Evolutionary conservation across 2,888 invertebrate species (phyloP).

Genomic region (Lycophotia porphyrea): DNA sequence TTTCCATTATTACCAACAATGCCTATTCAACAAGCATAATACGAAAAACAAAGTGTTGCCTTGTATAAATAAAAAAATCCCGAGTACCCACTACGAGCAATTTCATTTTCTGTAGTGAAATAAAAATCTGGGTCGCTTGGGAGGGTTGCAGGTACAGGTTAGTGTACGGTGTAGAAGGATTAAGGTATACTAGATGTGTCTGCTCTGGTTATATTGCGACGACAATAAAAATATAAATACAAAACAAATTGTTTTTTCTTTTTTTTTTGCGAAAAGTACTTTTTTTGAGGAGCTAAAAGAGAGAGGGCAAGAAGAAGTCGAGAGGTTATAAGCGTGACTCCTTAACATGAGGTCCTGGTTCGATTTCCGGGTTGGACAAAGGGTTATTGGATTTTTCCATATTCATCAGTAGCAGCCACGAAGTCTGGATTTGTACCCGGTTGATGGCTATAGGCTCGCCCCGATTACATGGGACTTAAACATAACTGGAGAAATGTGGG

Average conservation of each 20-base stretch:
- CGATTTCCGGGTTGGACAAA: too few species aligned
- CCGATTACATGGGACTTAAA: too few species aligned
- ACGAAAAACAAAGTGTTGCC: slow-evolving; percentile 80
- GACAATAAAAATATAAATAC: too few species aligned
- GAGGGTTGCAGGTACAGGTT: slow-evolving; percentile 75
- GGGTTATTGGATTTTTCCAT: too few species aligned
- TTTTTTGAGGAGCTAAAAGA: too few species aligned
- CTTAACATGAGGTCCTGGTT: too few species aligned
- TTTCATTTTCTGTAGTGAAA: slow-evolving; percentile 87
- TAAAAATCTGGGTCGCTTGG: slow-evolving; percentile 88
- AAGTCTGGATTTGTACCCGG: too few species aligned
- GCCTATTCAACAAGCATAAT: slow-evolving; percentile 72
- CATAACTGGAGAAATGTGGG: too few species aligned
- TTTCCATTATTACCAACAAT: slow-evolving; percentile 60
- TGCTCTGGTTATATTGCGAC: not conserved
- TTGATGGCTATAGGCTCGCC: too few species aligned
- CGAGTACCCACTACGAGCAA: slow-evolving; percentile 82
- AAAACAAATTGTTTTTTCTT: not conserved
- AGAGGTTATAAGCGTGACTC: too few species aligned
- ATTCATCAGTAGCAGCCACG: too few species aligned
- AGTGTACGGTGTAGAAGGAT: slow-evolving; percentile 57
- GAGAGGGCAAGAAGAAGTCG: too few species aligned
- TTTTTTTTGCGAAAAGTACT: not conserved
- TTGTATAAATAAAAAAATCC: slow-evolving; percentile 75
- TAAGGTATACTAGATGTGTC: slow-evolving; percentile 70